Evolutionary conservation across 2,113 vertebrate genomes (phyloP).

Genomic region (Triplophysa tibetana): DNA sequence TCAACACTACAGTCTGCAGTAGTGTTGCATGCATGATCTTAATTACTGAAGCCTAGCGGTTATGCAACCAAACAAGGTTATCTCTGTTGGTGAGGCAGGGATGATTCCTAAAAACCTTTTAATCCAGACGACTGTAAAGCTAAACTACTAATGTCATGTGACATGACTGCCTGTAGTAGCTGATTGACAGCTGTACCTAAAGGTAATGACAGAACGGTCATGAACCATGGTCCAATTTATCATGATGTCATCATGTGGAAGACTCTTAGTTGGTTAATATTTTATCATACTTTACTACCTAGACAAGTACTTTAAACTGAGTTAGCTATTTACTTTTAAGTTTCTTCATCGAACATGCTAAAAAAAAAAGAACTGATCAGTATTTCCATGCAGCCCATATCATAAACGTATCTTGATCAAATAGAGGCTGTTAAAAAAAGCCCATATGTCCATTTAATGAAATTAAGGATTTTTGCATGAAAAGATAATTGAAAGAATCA

Average conservation of each 20-base stretch:
- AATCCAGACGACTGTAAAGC: slow-evolving; percentile 66
- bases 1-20: neutral
- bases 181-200: slow-evolving; percentile 25
- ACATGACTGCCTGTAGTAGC: slow-evolving; percentile 28
- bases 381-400: neutral
- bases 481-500: neutral
- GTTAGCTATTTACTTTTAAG: neutral
- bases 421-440: neutral
- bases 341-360: no score
- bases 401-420: neutral
- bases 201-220: slow-evolving; percentile 1
- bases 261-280: neutral
- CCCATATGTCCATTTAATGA: neutral
- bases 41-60: slow-evolving; percentile 50
- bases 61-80: slow-evolving; percentile 67
- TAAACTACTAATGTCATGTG: slow-evolving; percentile 47
- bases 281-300: neutral
- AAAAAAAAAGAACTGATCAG: neutral
- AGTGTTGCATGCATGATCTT: slow-evolving; percentile 14
- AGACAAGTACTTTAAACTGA: neutral
- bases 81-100: slow-evolving; percentile 48
- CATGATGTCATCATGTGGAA: no score
- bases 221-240: no score
- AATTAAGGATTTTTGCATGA: neutral
- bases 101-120: slow-evolving; percentile 70